A percentile compares a stretch with the other conserved stretches of the same genome.
Evolutionary conservation across 2,113 vertebrate genomes (phyloP).

Genomic region (Calidris pygmaea): DNA sequence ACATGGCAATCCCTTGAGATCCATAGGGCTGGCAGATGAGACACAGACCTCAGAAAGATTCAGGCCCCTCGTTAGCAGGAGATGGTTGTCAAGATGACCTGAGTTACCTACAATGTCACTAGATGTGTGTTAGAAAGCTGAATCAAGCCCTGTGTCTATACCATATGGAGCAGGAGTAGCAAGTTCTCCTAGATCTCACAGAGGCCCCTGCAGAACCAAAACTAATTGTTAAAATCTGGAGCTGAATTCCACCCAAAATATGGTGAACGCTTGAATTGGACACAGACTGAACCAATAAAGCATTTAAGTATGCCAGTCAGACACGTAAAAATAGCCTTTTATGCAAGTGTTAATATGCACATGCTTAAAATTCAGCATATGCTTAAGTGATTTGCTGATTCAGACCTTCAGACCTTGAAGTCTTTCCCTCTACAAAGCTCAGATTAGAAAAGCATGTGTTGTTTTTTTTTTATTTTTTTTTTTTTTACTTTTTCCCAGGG

Average conservation of each 20-base stretch:
- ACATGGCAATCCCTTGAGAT: neutral
- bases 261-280: neutral
- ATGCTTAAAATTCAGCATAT: slow-evolving; percentile 5
- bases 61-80: neutral
- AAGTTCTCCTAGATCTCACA: neutral
- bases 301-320: neutral
- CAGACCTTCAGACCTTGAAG: slow-evolving; percentile 42
- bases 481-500: neutral
- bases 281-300: neutral
- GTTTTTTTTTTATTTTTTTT: neutral
- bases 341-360: neutral
- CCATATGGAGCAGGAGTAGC: neutral
- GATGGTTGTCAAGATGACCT: neutral
- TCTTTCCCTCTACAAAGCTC: neutral
- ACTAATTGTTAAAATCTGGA: neutral
- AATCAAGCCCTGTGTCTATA: neutral
- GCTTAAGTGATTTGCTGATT: slow-evolving; percentile 40
- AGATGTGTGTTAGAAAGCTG: neutral
- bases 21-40: neutral
- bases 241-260: neutral
- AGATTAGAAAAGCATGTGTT: neutral
- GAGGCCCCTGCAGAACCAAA: neutral
- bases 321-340: neutral
- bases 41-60: neutral
- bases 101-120: neutral